These are phyloP conservation scores for Pachliopta kotzebuea DNA, from an alignment of 2,888 invertebrate genomes.

Conservation along the genomic window DNA sequence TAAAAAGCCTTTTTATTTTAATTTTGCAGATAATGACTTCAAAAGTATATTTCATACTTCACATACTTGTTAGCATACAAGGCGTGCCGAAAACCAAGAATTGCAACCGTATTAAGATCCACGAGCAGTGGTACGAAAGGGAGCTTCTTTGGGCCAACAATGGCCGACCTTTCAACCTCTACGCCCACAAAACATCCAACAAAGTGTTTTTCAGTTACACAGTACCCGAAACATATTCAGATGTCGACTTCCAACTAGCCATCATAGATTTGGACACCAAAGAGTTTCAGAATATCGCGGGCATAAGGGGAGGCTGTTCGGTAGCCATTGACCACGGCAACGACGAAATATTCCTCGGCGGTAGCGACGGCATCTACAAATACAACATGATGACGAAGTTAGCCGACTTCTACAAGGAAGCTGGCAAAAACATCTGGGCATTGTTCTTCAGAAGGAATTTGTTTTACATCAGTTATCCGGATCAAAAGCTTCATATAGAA, in stretches of 20 bases:
- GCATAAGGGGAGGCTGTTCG: constrained; percentile 57
- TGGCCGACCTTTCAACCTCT: constrained; percentile 53
- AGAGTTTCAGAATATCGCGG: constrained; percentile 49
- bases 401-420: constrained; percentile 55
- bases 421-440: constrained; percentile 56
- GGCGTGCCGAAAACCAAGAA: constrained; percentile 30
- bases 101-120: constrained; percentile 50
- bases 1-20: too few species aligned
- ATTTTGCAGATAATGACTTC: constrained; percentile 28
- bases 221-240: constrained; percentile 47
- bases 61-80: constrained; percentile 14
- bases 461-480: constrained; percentile 61
- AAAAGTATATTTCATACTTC: constrained; percentile 23
- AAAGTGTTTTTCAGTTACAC: constrained; percentile 57
- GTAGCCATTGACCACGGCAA: constrained; percentile 52
- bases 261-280: constrained; percentile 46
- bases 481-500: constrained; percentile 55
- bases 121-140: constrained; percentile 50
- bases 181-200: constrained; percentile 50
- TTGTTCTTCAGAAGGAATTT: constrained; percentile 52
- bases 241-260: constrained; percentile 57
- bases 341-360: constrained; percentile 59
- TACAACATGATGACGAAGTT: constrained; percentile 54
- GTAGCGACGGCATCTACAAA: constrained; percentile 61
- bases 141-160: constrained; percentile 46